Evolutionary conservation across 2,888 invertebrate genomes (phyloP).

Genomic region (Scaptomyza tumidula): DNA sequence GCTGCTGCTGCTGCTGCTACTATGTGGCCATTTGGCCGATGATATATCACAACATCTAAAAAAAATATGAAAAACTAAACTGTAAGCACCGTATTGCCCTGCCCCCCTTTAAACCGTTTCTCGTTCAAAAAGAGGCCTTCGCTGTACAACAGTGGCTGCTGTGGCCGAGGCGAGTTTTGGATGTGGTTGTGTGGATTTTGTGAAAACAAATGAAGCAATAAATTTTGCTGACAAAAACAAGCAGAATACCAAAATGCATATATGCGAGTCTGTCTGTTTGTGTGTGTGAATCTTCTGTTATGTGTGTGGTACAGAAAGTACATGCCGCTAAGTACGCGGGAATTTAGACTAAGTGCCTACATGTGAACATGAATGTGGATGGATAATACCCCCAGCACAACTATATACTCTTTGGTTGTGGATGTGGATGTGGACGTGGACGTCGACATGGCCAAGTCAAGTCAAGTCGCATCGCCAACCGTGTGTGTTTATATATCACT

Average conservation of each 20-base stretch:
- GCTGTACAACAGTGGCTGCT: slow-evolving; percentile 12
- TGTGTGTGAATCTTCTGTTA: not conserved
- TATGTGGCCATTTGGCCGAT: slow-evolving; percentile 53
- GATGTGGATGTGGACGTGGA: slow-evolving; percentile 27
- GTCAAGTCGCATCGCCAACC: slow-evolving; percentile 56
- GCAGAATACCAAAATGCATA: slow-evolving; percentile 59
- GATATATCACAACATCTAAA: slow-evolving; percentile 80
- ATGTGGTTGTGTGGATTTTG: slow-evolving; percentile 51
- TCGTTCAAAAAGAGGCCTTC: slow-evolving; percentile 38
- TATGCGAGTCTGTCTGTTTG: slow-evolving; percentile 19
- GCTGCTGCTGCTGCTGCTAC: not conserved
- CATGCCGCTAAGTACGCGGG: slow-evolving; percentile 69
- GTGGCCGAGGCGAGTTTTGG: slow-evolving; percentile 41
- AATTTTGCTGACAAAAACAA: slow-evolving; percentile 82
- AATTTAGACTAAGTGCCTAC: slow-evolving; percentile 75
- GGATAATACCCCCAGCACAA: slow-evolving; percentile 49
- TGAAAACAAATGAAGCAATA: slow-evolving; percentile 83
- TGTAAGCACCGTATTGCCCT: slow-evolving; percentile 19
- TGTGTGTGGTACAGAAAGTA: slow-evolving; percentile 43
- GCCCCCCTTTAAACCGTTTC: slow-evolving; percentile 4
- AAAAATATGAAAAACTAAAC: slow-evolving; percentile 72
- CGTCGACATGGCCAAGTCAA: slow-evolving; percentile 61
- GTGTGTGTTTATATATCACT: slow-evolving; percentile 82
- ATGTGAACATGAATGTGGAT: slow-evolving; percentile 50
- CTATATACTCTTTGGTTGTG: slow-evolving; percentile 22